Percentiles rank a stretch among this genome's conserved stretches.
phyloP scores from a whole-genome alignment of 2,888 invertebrate genomes.

The Danaus chrysippus region DNA sequence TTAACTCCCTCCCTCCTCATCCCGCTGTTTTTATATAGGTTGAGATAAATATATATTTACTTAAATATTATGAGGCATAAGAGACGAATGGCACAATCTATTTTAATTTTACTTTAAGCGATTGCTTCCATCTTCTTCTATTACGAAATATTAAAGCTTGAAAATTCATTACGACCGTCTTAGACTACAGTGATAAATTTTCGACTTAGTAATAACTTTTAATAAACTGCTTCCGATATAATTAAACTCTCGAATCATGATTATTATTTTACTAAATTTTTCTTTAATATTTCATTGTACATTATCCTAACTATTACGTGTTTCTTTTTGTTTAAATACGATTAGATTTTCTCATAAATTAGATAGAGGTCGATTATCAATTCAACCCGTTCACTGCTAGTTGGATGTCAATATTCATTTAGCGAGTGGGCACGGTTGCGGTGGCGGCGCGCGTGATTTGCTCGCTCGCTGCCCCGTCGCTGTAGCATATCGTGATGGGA shows the following conservation, averaged over 20 bases:
- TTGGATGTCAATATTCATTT: constrained; percentile 77
- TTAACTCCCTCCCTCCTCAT: constrained; percentile 41
- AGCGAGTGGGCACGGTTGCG: constrained; percentile 47
- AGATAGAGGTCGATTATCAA: constrained; percentile 57
- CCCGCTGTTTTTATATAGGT: constrained; percentile 39
- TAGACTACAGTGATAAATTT: too few species aligned
- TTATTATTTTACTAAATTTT: too few species aligned
- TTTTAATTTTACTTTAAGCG: constrained; percentile 49
- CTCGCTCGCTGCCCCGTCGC: constrained; percentile 43
- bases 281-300: background rate
- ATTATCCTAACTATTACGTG: background rate
- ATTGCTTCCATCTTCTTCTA: constrained; percentile 36
- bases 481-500: constrained; percentile 52
- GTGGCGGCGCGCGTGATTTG: constrained; percentile 61
- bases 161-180: background rate
- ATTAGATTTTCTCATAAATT: constrained; percentile 31
- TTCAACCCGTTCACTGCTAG: constrained; percentile 65
- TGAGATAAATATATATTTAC: constrained; percentile 65
- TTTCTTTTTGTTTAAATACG: background rate
- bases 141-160: constrained; percentile 8
- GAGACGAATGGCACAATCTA: constrained; percentile 61
- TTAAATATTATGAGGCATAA: constrained; percentile 60
- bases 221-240: too few species aligned
- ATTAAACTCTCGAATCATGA: too few species aligned
- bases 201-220: too few species aligned